These are phyloP conservation scores for Engystomops pustulosus DNA, from an alignment of 2,113 vertebrate species.

Conservation along the genomic window DNA sequence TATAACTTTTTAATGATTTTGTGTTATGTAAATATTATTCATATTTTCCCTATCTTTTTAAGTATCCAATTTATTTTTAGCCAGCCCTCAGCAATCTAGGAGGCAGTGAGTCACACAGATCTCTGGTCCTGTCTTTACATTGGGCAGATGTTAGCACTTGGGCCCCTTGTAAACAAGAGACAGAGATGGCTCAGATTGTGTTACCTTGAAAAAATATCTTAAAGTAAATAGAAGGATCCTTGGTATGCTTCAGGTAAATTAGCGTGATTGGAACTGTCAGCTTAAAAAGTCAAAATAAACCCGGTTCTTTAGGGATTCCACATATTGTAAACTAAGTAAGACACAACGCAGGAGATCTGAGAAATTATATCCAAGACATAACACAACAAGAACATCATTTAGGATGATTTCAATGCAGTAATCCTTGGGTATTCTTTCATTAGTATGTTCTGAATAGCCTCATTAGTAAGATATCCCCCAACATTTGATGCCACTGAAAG, in stretches of 20 bases:
- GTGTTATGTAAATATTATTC: not conserved
- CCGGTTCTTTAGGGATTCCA: constrained; percentile 65
- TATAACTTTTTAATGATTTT: not conserved
- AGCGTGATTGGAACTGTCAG: constrained; percentile 82
- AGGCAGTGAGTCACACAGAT: not conserved
- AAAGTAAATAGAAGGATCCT: constrained; percentile 79
- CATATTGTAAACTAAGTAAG: constrained; percentile 64
- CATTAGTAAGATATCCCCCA: constrained; percentile 13
- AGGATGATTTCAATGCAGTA: not conserved
- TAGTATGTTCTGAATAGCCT: not conserved
- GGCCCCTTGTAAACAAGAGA: constrained; percentile 72
- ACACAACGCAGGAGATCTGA: constrained; percentile 49
- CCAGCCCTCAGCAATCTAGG: not conserved
- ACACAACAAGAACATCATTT: not conserved
- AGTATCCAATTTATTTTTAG: not conserved
- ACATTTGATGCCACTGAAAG: not conserved
- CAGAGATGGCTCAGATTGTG: constrained; percentile 72
- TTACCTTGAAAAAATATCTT: constrained; percentile 73
- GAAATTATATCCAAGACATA: not conserved
- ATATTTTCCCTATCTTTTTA: not conserved
- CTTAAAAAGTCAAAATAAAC: constrained; percentile 79
- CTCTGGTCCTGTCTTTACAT: constrained; percentile 60
- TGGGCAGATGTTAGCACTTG: constrained; percentile 73
- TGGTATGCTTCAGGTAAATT: constrained; percentile 79
- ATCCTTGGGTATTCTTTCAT: not conserved